Evolutionary conservation across 2,888 invertebrate species (phyloP).

Genomic region (Thecocarcelia acutangulata): DNA sequence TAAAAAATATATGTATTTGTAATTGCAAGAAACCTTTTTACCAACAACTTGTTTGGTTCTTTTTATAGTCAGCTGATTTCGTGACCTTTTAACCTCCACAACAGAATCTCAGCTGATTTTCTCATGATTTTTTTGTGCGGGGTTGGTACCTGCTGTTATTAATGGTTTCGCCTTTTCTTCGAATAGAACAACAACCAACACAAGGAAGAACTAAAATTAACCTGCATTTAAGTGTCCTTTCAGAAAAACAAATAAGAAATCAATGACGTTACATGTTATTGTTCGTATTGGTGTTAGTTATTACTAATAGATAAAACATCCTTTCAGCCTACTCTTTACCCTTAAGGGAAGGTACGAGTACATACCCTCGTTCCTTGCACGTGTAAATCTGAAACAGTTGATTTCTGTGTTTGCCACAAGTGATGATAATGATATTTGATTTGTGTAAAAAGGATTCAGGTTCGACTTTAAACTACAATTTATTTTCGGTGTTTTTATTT

Average conservation of each 20-base stretch:
- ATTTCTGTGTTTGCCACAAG: slow-evolving; percentile 11
- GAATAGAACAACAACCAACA: slow-evolving; percentile 26
- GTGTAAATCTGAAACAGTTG: slow-evolving; percentile 48
- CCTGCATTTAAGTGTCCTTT: not conserved
- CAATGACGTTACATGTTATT: slow-evolving; percentile 50
- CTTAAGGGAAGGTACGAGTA: not conserved
- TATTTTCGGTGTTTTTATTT: slow-evolving; percentile 38
- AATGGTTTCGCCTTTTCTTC: slow-evolving; percentile 44
- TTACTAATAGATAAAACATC: slow-evolving; percentile 49
- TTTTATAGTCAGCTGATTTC: slow-evolving; percentile 64
- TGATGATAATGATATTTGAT: slow-evolving; percentile 41
- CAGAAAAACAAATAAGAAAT: not conserved
- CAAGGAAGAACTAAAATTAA: not conserved
- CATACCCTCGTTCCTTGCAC: slow-evolving; percentile 62
- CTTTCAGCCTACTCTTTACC: slow-evolving; percentile 46
- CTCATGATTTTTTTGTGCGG: slow-evolving; percentile 14
- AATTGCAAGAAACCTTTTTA: slow-evolving; percentile 3
- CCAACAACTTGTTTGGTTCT: slow-evolving; percentile 22
- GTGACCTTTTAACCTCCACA: slow-evolving; percentile 63
- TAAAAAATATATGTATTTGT: not conserved
- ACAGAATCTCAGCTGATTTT: slow-evolving; percentile 62
- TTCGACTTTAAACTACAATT: slow-evolving; percentile 29
- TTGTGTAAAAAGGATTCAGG: slow-evolving; percentile 46
- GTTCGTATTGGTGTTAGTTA: slow-evolving; percentile 15
- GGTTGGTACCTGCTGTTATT: slow-evolving; percentile 59